These are phyloP conservation scores for Shinisaurus crocodilurus DNA, from an alignment of 2,113 vertebrate genomes.

Conservation along the genomic window DNA sequence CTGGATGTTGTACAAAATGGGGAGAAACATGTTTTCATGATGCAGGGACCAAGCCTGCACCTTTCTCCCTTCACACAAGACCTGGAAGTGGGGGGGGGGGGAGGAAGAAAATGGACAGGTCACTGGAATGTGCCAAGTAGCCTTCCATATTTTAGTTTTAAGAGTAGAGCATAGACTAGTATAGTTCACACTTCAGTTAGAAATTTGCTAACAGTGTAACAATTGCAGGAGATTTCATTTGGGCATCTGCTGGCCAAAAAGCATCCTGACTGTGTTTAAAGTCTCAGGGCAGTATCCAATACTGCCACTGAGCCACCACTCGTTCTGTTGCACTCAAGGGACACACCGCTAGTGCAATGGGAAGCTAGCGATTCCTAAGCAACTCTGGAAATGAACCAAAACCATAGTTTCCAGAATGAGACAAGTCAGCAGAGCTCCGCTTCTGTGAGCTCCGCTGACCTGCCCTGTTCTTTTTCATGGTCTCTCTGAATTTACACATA, in stretches of 20 bases:
- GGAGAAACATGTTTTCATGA: not conserved
- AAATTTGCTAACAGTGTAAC: not conserved
- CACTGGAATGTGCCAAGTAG: not conserved
- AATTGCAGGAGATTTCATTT: not conserved
- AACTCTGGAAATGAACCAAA: too few relatives aligned
- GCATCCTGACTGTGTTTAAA: slow-evolving; percentile 9
- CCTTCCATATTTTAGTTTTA: not conserved
- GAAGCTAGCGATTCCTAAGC: too few relatives aligned
- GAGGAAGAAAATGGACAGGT: not conserved
- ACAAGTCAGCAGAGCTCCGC: too few relatives aligned
- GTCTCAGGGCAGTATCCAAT: too few relatives aligned
- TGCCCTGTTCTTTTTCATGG: too few relatives aligned
- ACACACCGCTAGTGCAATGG: too few relatives aligned
- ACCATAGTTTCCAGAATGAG: too few relatives aligned
- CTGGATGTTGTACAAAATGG: not conserved
- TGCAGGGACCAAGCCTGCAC: not conserved
- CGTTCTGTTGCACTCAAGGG: too few relatives aligned
- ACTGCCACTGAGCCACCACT: too few relatives aligned
- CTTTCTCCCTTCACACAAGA: not conserved
- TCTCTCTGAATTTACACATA: too few relatives aligned
- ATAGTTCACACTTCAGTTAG: not conserved
- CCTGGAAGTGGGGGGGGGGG: not conserved
- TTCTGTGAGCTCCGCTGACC: too few relatives aligned
- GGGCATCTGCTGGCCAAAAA: not conserved
- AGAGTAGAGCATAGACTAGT: slow-evolving; percentile 6